Evolutionary conservation across 2,888 invertebrate genomes (phyloP), one percentile per base, ranked within the genome.

Genomic region (Xestia c-nigrum): DNA sequence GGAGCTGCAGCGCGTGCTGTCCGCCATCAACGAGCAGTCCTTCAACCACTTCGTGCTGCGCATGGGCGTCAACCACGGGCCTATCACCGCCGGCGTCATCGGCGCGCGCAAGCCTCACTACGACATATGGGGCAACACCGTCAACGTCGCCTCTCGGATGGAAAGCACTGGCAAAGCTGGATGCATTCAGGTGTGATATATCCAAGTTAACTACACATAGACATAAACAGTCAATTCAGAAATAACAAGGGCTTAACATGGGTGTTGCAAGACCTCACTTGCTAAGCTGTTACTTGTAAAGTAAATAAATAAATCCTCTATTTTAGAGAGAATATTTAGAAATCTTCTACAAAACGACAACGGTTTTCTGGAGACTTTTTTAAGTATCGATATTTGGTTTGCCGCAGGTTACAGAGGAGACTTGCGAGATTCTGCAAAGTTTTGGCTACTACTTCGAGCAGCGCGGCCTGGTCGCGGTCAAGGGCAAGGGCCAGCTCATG

Each of bases 141-240:
- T 99, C 24, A 99, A 99, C 92, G 99, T 99, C 1, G 99, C 99
- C 10, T 99, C 99, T 0, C 97, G 99, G 78, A 99, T 99, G 99
- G 99, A 99, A 93, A 99, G 99, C 91, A 99, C 99, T 0, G 99
- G 99, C 81, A 99, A 99, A 96, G 99, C 99, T 74, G 99, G 99
- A 9, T 98, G 98, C 87, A 98, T 99, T 90, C 99, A 99, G 98
- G 99, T 99, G 94, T 6, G n/a, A 24, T 19, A 43, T 2, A 38
- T 61, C 63, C 2, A 16, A 43, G 50, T 40, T 31, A 57, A 31
- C 21, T 16, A 52, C 16, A 57, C 9, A 46, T 10, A 55, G 31
- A 43, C 66, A 14, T 19, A 59, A 3, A 24, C 5, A 38, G 6
- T 14, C n/a, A 10, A 3, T 14, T 21, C 46, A 38, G 4, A 24